A percentile compares a stretch with the other conserved stretches of the same genome.
These are phyloP conservation scores for Silurus aristotelis DNA, from an alignment of 2,797 vertebrate genomes.

Conservation along the genomic window DNA sequence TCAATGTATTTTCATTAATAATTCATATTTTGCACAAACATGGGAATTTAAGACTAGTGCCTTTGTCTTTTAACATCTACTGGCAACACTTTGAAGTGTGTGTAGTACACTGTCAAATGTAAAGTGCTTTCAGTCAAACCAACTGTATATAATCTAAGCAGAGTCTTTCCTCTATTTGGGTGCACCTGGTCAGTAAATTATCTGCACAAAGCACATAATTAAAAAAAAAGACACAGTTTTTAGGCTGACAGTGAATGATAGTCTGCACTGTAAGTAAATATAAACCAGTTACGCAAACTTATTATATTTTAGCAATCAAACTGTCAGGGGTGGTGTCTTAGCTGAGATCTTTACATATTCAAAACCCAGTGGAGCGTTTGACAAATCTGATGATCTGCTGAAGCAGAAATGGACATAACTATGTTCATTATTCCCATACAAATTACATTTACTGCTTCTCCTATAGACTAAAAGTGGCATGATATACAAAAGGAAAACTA, in stretches of 20 bases:
- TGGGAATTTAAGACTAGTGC: not conserved
- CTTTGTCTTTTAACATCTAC: not conserved
- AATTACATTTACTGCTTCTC: slow-evolving; percentile 76
- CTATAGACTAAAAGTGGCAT: slow-evolving; percentile 61
- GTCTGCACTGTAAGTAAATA: slow-evolving; percentile 73
- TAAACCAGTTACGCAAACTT: slow-evolving; percentile 73
- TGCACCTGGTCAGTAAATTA: slow-evolving; percentile 62
- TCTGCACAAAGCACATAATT: slow-evolving; percentile 68
- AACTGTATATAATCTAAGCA: slow-evolving; percentile 44
- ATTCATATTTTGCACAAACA: not conserved
- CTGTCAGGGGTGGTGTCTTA: slow-evolving; percentile 67
- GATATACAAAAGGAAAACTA: not conserved
- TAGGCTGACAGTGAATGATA: slow-evolving; percentile 61
- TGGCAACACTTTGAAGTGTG: not conserved
- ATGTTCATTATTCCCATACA: slow-evolving; percentile 76
- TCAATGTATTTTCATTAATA: too few species aligned
- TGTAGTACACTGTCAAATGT: slow-evolving; percentile 27
- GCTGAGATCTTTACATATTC: slow-evolving; percentile 74
- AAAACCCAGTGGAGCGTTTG: slow-evolving; percentile 73
- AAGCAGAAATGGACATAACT: slow-evolving; percentile 76
- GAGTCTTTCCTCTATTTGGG: slow-evolving; percentile 50
- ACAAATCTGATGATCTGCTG: slow-evolving; percentile 74
- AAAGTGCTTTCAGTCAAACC: slow-evolving; percentile 25
- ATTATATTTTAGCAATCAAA: slow-evolving; percentile 71
- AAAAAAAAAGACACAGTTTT: slow-evolving; percentile 59